Evolutionary conservation across 1,140 invertebrate species (phyloP).

Genomic region (Hermatobates lingyangjiaoensis): DNA sequence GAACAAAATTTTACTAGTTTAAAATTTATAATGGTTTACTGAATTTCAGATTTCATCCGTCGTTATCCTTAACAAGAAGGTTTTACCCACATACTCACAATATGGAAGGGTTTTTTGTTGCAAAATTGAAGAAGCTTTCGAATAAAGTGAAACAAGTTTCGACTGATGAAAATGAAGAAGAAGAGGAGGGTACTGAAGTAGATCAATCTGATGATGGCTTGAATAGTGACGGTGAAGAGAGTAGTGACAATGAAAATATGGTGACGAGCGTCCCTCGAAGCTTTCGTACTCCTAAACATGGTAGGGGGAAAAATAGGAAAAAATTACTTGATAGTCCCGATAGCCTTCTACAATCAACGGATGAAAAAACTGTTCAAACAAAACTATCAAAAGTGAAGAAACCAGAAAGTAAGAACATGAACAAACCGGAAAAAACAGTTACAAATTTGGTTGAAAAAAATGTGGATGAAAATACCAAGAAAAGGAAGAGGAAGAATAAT

Average conservation of each 20-base stretch:
- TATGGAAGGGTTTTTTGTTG: slow-evolving; percentile 99
- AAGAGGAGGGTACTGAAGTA: slow-evolving; percentile 9
- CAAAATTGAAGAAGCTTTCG: slow-evolving; percentile 92
- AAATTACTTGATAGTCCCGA: too few species aligned
- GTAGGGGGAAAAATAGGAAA: background rate
- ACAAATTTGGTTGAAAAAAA: too few species aligned
- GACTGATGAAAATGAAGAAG: slow-evolving; percentile 7
- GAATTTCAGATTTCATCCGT: slow-evolving; percentile 70
- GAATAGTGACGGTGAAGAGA: background rate
- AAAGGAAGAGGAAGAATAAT: too few species aligned
- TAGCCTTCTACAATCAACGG: too few species aligned
- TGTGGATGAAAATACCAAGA: too few species aligned
- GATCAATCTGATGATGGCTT: background rate
- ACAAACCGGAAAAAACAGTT: too few species aligned
- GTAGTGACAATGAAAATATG: background rate
- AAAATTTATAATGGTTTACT: background rate
- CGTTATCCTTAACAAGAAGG: slow-evolving; percentile 68
- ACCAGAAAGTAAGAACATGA: too few species aligned
- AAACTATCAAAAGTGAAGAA: too few species aligned
- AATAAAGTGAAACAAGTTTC: slow-evolving; percentile 29
- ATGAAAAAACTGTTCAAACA: too few species aligned
- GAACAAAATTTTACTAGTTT: background rate
- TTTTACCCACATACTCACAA: slow-evolving; percentile 98
- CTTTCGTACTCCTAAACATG: background rate
- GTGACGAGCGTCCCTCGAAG: background rate